Conservation (phyloP, 23 tunicate genomes). For the Styela clava region DNA sequence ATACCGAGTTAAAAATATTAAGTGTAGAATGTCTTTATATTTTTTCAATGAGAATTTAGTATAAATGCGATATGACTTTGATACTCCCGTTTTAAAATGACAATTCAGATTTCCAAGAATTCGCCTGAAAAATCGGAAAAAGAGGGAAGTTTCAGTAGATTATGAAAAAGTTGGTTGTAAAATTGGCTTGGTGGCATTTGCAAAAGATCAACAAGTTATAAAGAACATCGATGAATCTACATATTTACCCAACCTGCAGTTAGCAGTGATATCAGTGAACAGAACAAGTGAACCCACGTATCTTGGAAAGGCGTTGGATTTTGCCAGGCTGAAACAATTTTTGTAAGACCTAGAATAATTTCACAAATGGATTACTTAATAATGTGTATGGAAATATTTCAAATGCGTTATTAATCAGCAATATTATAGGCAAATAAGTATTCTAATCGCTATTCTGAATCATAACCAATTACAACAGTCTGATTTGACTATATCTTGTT, state of each 20-base stretch:
- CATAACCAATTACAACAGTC: too few relatives aligned
- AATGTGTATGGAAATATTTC: neutral
- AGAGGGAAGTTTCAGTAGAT: neutral
- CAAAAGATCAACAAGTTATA: conserved; percentile 11
- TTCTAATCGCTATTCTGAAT: too few relatives aligned
- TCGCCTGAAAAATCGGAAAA: conserved; percentile 6
- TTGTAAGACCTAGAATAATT: conserved; percentile 26
- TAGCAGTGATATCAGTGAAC: conserved; percentile 1
- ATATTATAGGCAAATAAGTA: too few relatives aligned
- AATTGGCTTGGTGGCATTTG: conserved; percentile 59
- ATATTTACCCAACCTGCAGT: conserved; percentile 33
- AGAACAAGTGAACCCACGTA: conserved; percentile 36
- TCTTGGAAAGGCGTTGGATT: conserved; percentile 82
- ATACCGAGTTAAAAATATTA: too few relatives aligned
- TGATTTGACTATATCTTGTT: too few relatives aligned
- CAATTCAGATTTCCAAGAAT: conserved; percentile 1
- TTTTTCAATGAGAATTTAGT: too few relatives aligned
- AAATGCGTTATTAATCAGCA: too few relatives aligned
- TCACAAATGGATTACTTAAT: neutral
- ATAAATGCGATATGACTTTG: too few relatives aligned
- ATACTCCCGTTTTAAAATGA: neutral
- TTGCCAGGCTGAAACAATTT: conserved; percentile 56
- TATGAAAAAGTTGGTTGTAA: neutral
- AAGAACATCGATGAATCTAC: conserved; percentile 36
- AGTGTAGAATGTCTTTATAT: too few relatives aligned